Evolutionary conservation across 23 tunicate species (phyloP).

Genomic region (Aplidium turbinatum): DNA sequence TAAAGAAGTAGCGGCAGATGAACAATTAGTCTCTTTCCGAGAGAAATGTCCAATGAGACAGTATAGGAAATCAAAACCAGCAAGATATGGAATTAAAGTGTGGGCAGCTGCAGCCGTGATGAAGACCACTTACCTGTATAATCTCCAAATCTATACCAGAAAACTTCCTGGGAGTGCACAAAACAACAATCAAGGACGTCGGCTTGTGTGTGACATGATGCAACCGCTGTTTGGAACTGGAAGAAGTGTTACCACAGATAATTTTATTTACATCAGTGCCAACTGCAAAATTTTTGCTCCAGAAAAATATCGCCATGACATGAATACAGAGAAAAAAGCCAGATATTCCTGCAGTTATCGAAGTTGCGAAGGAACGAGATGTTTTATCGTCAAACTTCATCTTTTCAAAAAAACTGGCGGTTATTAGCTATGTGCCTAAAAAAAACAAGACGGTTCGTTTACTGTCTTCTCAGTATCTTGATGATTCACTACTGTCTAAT

Average conservation of each 20-base stretch:
- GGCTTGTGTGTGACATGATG: too few relatives aligned
- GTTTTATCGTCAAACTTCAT: constrained; percentile 27
- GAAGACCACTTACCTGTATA: too few relatives aligned
- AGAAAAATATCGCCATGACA: constrained; percentile 30
- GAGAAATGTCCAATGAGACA: too few relatives aligned
- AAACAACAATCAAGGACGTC: too few relatives aligned
- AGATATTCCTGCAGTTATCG: constrained; percentile 28
- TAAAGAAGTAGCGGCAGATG: too few relatives aligned
- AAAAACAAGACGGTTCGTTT: constrained; percentile 26
- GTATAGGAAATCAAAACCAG: too few relatives aligned
- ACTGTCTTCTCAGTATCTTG: constrained; percentile 29
- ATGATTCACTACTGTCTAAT: constrained; percentile 32
- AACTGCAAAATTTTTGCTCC: constrained; percentile 22
- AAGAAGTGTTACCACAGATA: constrained; percentile 34
- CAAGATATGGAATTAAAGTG: too few relatives aligned
- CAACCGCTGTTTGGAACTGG: constrained; percentile 39
- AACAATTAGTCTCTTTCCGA: too few relatives aligned
- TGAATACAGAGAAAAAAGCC: constrained; percentile 17
- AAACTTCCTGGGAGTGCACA: too few relatives aligned
- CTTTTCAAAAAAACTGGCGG: constrained; percentile 22
- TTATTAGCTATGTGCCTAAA: constrained; percentile 22
- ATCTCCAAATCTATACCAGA: too few relatives aligned
- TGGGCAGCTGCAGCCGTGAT: too few relatives aligned
- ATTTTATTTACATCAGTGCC: constrained; percentile 34
- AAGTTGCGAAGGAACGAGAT: constrained; percentile 30